phyloP scores from a whole-genome alignment of 1,140 invertebrate genomes.

The Euura saliciscinereae region DNA sequence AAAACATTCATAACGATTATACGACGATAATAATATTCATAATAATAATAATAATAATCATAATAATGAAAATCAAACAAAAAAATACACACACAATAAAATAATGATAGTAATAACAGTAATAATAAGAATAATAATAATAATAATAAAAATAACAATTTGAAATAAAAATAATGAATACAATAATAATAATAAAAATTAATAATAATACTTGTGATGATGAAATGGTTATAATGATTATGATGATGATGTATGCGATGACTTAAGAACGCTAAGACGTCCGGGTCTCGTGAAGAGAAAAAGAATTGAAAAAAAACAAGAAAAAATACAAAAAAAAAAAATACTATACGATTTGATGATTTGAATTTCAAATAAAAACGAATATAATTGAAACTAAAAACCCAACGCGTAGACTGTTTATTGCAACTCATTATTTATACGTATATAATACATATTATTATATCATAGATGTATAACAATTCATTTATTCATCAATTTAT shows the following conservation, averaged over 20 bases:
- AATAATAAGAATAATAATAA: background rate
- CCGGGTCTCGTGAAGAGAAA: slow-evolving; percentile 34
- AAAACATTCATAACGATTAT: background rate
- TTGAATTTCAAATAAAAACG: slow-evolving; percentile 57
- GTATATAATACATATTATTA: background rate
- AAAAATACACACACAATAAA: background rate
- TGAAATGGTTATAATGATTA: background rate
- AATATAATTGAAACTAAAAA: slow-evolving; percentile 60
- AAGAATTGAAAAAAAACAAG: slow-evolving; percentile 57
- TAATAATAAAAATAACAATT: slow-evolving; percentile 5
- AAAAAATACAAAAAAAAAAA: slow-evolving; percentile 60
- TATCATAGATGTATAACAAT: background rate
- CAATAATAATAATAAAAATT: slow-evolving; percentile 5
- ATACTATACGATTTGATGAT: slow-evolving; percentile 46
- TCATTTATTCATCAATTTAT: background rate
- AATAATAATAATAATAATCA: background rate
- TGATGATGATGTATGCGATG: background rate
- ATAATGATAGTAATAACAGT: slow-evolving; percentile 10
- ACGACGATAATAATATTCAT: background rate
- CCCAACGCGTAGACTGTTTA: slow-evolving; percentile 54
- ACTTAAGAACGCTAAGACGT: background rate
- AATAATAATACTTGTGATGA: slow-evolving; percentile 9
- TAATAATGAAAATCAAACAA: background rate
- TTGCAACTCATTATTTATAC: slow-evolving; percentile 30
- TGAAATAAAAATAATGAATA: slow-evolving; percentile 3